These are phyloP conservation scores for Ammodytes dubius DNA, from an alignment of 2,113 vertebrate genomes.

Conservation along the genomic window DNA sequence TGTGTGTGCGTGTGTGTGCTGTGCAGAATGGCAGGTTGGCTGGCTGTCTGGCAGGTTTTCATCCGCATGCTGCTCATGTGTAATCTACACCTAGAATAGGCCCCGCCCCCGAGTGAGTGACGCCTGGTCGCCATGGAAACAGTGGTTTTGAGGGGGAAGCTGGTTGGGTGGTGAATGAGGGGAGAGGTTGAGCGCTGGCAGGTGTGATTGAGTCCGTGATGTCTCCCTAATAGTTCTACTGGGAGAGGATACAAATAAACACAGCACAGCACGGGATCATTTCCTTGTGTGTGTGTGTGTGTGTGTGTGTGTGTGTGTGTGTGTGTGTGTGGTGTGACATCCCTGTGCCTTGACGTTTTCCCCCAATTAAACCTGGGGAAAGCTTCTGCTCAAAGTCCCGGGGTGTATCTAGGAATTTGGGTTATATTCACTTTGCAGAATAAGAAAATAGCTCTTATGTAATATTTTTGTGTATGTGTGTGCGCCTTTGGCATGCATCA, in stretches of 20 bases:
- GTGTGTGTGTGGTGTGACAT: slow-evolving; percentile 28
- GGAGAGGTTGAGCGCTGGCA: slow-evolving; percentile 60
- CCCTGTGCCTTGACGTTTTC: slow-evolving; percentile 15
- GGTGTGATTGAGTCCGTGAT: slow-evolving; percentile 69
- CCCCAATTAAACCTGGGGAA: slow-evolving; percentile 46
- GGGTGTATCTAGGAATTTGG: slow-evolving; percentile 14
- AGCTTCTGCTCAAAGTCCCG: slow-evolving; percentile 37
- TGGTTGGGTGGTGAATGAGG: slow-evolving; percentile 64
- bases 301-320: slow-evolving; percentile 3
- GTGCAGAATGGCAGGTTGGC: slow-evolving; percentile 24
- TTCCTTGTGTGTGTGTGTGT: slow-evolving; percentile 20
- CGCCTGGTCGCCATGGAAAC: slow-evolving; percentile 74
- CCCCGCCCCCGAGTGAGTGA: slow-evolving; percentile 31
- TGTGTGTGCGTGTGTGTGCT: slow-evolving; percentile 3
- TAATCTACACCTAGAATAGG: slow-evolving; percentile 17
- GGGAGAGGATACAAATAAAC: slow-evolving; percentile 53
- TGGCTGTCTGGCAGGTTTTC: slow-evolving; percentile 48
- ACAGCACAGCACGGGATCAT: slow-evolving; percentile 34
- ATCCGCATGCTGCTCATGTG: slow-evolving; percentile 59
- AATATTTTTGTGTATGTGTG: not conserved
- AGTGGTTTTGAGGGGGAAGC: slow-evolving; percentile 40
- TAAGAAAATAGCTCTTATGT: slow-evolving; percentile 17
- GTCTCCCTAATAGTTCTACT: slow-evolving; percentile 61
- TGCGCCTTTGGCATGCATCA: slow-evolving; percentile 5
- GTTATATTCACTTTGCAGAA: slow-evolving; percentile 32